Evolutionary conservation across 2,113 vertebrate genomes (phyloP), one percentile per base, ranked within the genome.

Genomic region (Pseudopodoces humilis): DNA sequence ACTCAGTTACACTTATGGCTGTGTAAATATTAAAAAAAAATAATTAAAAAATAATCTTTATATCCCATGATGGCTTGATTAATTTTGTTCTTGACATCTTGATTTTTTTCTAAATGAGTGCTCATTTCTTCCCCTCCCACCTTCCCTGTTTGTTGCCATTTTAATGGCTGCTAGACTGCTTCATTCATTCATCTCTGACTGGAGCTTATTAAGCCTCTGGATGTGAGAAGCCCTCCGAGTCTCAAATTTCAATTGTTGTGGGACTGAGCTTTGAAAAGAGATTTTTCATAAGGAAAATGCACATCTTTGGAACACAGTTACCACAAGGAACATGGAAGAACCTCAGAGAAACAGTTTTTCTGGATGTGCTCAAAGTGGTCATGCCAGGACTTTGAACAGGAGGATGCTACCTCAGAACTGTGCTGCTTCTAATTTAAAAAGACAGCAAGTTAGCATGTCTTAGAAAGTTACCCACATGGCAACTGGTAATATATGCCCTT

Each of bases 221-320:
- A 82, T 31, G 68, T 0, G 0, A 83, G 67, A 68, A 80, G n/a
- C 9, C 3, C 9, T 37, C 31, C 0, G 1, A 92, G 24, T 52
- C 24, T 64, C 86, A 67, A 64, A 90, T 64, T 47, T 75, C 53
- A 50, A 20, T 13, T 70, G 11, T 27, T 53, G 7, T 37, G 28
- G n/a, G 44, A 13, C 37, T 84, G 50, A 70, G 47, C 69, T 85
- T 69, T 63, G 59, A 58, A 69, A 62, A 74, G 22, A 77, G 23
- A 35, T 85, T 87, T 79, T 79, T 22, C 39, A 31, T 23, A 25
- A 21, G 31, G 23, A 87, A 87, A 87, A 87, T 9, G 8, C 24
- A 22, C 18, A 44, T 50, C 24, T 53, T 64, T 43, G 37, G 37
- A 65, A 86, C 21, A 52, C 11, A 24, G 50, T 47, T 68, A 74